Conservation (phyloP, 2,888 invertebrate species). For the Ctena decussata region DNA sequence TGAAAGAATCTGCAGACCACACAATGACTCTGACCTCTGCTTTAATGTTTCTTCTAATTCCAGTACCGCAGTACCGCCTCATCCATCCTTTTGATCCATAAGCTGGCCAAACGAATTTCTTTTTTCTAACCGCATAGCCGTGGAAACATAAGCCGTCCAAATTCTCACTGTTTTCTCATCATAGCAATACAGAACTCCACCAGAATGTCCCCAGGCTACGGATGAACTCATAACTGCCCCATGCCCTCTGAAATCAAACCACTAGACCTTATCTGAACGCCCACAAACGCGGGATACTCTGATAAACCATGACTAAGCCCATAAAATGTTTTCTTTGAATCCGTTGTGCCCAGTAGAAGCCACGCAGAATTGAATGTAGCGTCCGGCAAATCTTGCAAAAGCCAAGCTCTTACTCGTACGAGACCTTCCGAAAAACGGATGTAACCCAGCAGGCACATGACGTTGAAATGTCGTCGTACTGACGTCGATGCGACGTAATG, state of each 20-base stretch:
- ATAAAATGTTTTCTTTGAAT: neutral
- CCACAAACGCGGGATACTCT: neutral
- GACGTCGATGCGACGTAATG: no score
- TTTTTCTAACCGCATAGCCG: neutral
- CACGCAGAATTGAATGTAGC: neutral
- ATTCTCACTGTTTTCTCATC: conserved; percentile 31
- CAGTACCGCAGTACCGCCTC: neutral
- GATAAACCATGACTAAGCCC: neutral
- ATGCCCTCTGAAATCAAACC: neutral
- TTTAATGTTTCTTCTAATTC: neutral
- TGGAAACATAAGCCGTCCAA: conserved; percentile 28
- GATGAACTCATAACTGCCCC: neutral
- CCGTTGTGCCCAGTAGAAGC: neutral
- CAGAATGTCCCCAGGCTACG: conserved; percentile 9
- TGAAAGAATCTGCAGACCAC: neutral
- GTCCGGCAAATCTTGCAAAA: neutral
- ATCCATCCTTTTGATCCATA: conserved; percentile 19
- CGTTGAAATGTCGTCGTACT: no score
- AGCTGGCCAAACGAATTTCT: neutral
- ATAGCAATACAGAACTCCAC: conserved; percentile 33
- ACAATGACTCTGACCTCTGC: conserved; percentile 10
- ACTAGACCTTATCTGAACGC: neutral
- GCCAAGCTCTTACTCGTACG: neutral
- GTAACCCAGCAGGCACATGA: no score
- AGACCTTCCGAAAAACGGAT: neutral